Evolutionary conservation across 2,888 invertebrate species (phyloP).

Genomic region (Baccha elongata): DNA sequence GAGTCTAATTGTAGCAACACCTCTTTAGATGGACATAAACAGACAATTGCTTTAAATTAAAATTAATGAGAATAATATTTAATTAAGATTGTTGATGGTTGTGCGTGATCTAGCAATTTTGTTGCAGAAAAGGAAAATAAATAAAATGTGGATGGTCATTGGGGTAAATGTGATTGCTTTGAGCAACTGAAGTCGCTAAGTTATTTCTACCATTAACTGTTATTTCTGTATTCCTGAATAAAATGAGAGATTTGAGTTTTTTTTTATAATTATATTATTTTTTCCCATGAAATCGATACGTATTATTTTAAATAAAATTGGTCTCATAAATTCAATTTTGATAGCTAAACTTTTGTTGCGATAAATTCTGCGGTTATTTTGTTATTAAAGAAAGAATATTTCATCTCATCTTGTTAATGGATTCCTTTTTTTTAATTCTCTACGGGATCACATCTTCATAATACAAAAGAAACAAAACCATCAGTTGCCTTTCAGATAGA

Average conservation of each 20-base stretch:
- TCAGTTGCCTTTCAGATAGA: constrained; percentile 13
- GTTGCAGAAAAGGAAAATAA: background rate
- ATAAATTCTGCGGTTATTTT: constrained; percentile 17
- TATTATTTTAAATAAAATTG: background rate
- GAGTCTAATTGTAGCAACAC: constrained; percentile 62
- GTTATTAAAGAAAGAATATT: background rate
- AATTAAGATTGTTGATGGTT: constrained; percentile 53
- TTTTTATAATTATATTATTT: constrained; percentile 5
- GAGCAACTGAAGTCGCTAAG: constrained; percentile 23
- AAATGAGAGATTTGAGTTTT: no score
- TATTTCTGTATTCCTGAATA: background rate
- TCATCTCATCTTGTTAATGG: constrained; percentile 10
- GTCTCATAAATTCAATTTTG: constrained; percentile 16
- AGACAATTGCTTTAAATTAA: constrained; percentile 64
- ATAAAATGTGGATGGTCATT: background rate
- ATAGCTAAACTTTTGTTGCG: constrained; percentile 3
- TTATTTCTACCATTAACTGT: constrained; percentile 10
- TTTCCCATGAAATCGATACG: constrained; percentile 18
- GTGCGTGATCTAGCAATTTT: constrained; percentile 38
- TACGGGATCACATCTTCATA: constrained; percentile 1
- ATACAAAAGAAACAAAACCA: constrained; percentile 17
- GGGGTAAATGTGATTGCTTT: constrained; percentile 8
- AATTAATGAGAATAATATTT: constrained; percentile 67
- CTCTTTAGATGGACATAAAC: constrained; percentile 51
- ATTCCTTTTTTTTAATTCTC: background rate